Conservation (phyloP, 2,797 vertebrate genomes). For the Tolypeutes matacus region DNA sequence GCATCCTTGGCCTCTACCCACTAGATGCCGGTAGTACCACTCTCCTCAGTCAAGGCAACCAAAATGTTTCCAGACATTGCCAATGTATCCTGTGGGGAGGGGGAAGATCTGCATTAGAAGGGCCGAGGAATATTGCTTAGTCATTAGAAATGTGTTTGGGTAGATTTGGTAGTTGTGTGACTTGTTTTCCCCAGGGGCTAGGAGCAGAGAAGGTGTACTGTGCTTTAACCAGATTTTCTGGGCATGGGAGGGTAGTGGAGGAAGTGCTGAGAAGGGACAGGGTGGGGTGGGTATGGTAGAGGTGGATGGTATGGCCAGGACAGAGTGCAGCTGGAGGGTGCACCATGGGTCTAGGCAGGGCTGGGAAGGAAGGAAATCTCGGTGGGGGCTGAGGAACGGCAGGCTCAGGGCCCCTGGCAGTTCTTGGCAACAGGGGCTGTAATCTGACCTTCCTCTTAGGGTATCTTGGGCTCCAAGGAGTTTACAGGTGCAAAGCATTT, state of each 20-base stretch:
- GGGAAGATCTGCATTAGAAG: background rate
- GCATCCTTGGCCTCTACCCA: background rate
- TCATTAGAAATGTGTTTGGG: background rate
- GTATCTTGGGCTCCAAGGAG: background rate
- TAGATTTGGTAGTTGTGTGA: background rate
- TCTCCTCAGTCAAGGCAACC: background rate
- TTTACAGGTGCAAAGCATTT: background rate
- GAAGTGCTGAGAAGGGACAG: accelerated
- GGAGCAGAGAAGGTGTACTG: background rate
- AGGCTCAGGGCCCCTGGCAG: background rate
- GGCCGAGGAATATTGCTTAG: background rate
- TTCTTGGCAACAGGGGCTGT: background rate
- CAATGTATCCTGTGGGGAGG: background rate
- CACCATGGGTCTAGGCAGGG: background rate
- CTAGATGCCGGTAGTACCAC: background rate
- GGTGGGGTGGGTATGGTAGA: too few relatives aligned
- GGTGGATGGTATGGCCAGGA: background rate
- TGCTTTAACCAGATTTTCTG: background rate
- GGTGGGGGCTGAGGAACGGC: background rate
- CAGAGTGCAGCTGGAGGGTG: background rate
- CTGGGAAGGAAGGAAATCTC: background rate
- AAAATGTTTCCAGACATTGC: background rate
- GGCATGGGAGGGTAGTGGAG: background rate
- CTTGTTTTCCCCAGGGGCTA: background rate
- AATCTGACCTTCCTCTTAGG: background rate